Conservation (phyloP, 2,888 invertebrate species). For the Agrochola litura region DNA sequence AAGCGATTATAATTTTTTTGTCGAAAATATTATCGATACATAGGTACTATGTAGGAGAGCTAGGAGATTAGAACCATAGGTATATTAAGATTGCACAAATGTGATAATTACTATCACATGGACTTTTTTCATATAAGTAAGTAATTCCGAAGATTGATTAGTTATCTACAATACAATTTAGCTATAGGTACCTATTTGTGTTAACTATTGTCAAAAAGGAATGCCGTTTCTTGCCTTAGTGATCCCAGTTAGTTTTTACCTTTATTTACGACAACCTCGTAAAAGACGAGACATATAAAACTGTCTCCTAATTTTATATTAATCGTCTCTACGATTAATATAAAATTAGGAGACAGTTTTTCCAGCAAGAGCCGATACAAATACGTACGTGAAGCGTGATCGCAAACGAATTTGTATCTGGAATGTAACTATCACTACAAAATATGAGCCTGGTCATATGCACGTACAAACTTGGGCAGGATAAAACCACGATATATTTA, state of each 20-base stretch:
- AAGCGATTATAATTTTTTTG: background rate
- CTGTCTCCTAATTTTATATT: too few relatives aligned
- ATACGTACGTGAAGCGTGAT: too few relatives aligned
- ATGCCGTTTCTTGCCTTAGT: background rate
- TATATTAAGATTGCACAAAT: background rate
- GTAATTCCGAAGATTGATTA: background rate
- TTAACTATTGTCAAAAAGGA: background rate
- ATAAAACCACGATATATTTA: conserved; percentile 24
- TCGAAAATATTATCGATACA: background rate
- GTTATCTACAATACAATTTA: background rate
- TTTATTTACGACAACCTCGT: background rate
- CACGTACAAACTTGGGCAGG: conserved; percentile 31
- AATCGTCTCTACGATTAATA: background rate
- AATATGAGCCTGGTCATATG: background rate
- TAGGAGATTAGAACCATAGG: background rate
- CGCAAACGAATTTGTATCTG: background rate
- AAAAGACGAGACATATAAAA: too few relatives aligned
- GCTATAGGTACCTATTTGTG: background rate
- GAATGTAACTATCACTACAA: conserved; percentile 6
- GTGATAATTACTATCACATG: background rate
- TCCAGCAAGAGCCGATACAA: background rate
- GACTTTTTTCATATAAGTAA: background rate
- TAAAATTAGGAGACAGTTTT: background rate
- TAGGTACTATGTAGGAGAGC: background rate
- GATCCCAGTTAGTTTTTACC: too few relatives aligned